A percentile compares a stretch with the other conserved stretches of the same genome.
Conservation (phyloP, 2,888 invertebrate species). For the Schrankia costaestrigalis region DNA sequence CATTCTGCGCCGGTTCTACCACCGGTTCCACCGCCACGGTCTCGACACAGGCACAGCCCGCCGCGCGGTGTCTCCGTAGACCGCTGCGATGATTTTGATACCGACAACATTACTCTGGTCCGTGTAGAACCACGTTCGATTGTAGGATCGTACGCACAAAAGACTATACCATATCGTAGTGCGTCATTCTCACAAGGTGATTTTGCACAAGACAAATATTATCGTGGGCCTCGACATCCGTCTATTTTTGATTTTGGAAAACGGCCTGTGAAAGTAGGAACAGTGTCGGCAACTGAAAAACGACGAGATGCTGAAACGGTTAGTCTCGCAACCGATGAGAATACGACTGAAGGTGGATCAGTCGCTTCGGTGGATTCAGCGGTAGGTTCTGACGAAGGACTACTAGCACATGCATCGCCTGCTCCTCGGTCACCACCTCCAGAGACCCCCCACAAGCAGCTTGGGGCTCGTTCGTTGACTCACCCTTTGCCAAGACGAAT, state of each 20-base stretch:
- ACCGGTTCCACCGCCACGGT: slow-evolving; percentile 79
- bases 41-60: slow-evolving; percentile 75
- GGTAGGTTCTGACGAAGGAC: slow-evolving; percentile 81
- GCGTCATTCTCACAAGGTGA: slow-evolving; percentile 94
- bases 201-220: slow-evolving; percentile 82
- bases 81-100: slow-evolving; percentile 69
- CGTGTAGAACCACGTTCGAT: slow-evolving; percentile 82
- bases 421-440: slow-evolving; percentile 71
- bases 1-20: slow-evolving; percentile 79
- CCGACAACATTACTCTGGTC: slow-evolving; percentile 73
- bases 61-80: slow-evolving; percentile 71
- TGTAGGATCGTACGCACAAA: slow-evolving; percentile 82
- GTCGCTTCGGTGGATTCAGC: slow-evolving; percentile 81
- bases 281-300: slow-evolving; percentile 40
- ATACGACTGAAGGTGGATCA: slow-evolving; percentile 69
- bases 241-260: slow-evolving; percentile 71
- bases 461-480: slow-evolving; percentile 72
- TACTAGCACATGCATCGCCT: slow-evolving; percentile 65
- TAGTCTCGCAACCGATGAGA: slow-evolving; percentile 58
- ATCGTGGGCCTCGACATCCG: slow-evolving; percentile 58
- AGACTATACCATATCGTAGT: slow-evolving; percentile 88
- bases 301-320: slow-evolving; percentile 56
- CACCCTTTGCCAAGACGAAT: slow-evolving; percentile 74
- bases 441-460: slow-evolving; percentile 71
- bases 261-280: slow-evolving; percentile 46